Evolutionary conservation across 2,888 invertebrate genomes (phyloP).

Genomic region (Parnassius glacialis): DNA sequence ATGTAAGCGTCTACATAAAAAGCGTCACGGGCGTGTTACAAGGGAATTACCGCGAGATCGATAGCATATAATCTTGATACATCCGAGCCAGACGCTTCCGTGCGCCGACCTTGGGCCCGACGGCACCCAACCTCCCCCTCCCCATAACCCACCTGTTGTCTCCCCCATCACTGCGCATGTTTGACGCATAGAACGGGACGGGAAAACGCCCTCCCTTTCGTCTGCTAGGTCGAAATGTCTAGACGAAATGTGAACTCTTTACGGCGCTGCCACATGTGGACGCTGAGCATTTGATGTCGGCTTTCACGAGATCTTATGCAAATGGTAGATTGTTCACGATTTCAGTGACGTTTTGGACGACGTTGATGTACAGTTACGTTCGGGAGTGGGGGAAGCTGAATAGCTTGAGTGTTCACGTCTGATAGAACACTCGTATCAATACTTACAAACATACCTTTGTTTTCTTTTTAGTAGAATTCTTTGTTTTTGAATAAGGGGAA

Average conservation of each 20-base stretch:
- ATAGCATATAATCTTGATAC: constrained; percentile 68
- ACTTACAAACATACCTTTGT: no score
- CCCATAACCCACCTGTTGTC: constrained; percentile 69
- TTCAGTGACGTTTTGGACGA: neutral
- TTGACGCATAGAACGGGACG: constrained; percentile 53
- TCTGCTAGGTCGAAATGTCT: constrained; percentile 74
- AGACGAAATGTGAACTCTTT: constrained; percentile 77
- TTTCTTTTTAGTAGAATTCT: no score
- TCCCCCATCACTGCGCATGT: constrained; percentile 68
- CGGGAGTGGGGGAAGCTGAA: neutral
- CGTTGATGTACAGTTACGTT: constrained; percentile 7
- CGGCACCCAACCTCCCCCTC: constrained; percentile 39
- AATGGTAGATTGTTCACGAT: constrained; percentile 2
- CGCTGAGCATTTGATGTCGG: constrained; percentile 43
- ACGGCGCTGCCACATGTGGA: constrained; percentile 44
- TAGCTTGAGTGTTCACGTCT: no score
- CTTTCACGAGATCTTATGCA: constrained; percentile 4
- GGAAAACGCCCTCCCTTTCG: constrained; percentile 59
- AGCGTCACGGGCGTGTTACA: constrained; percentile 18
- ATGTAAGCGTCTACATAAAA: neutral
- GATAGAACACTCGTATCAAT: no score
- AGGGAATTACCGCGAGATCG: constrained; percentile 58
- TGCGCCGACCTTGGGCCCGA: constrained; percentile 68
- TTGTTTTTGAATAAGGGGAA: no score
- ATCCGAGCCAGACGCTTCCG: constrained; percentile 74